Base-by-base conservation (phyloP, 2,113 vertebrate genomes). In the Ammodytes marinus region DNA sequence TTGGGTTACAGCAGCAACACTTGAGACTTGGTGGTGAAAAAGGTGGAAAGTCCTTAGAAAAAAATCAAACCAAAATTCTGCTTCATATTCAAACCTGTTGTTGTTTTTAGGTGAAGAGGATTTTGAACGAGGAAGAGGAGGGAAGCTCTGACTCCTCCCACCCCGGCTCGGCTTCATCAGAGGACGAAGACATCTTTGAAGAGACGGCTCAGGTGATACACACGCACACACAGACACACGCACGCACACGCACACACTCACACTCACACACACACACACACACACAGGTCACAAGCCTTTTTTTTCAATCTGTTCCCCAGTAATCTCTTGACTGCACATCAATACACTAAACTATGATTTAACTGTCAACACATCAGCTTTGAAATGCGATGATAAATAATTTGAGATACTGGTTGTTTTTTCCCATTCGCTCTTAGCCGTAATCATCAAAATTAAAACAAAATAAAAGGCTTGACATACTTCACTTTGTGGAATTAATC, bases 161-260 rank as follows among this genome's bases (percentile, higher is more conserved):
- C 73, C 97, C 95, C 27, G 98, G 97, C 61, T 99, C 96, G 19
- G 98, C 96, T 58, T 99, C 98, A 2, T 99, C 98, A 0, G 98
- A 99, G 83, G 98, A 99, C 1, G 98, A 99, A 83, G 98, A 99
- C 87, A 99, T 99, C 70, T 99, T 99, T 83, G 98, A 99, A 88
- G 98, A 99, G 92, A 99, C 97, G 0, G 98, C 98, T 0, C 97
- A 98, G 93, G 93, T 93, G 55, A 80, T 0, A 0, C 14, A 19
- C 6, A 5, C 2, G 43, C 3, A 43, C 19, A 43, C 43, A 35
- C 43, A 35, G 10, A 46, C 11, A 19, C 42, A 46, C 42, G 19
- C 40, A 27, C 2, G 27, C 27, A 27, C 43, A 35, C 43, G 46
- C 11, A 46, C 42, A 46, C 42, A 45, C 40, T 43, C 17, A 65